Percentiles rank a stretch among this genome's conserved stretches.
phyloP scores from a whole-genome alignment of 2,113 vertebrate genomes.

The Pogona vitticeps region DNA sequence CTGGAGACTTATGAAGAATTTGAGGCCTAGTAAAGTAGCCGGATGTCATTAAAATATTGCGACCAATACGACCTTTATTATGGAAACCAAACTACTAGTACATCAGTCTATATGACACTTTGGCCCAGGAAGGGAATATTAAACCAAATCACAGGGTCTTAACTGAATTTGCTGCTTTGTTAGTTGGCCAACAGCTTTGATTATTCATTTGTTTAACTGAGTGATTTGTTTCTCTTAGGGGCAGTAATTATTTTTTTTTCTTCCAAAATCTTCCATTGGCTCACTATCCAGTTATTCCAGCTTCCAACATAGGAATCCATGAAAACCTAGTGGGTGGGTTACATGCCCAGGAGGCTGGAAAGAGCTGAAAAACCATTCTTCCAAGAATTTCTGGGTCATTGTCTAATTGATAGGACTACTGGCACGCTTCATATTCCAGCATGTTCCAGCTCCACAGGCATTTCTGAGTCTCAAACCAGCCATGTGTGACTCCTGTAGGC shows the following conservation, averaged over 20 bases:
- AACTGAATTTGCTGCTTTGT: constrained; percentile 58
- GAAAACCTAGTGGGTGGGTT: constrained; percentile 46
- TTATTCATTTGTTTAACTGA: constrained; percentile 60
- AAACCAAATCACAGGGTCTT: constrained; percentile 56
- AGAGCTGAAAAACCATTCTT: constrained; percentile 79
- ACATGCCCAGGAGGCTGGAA: constrained; percentile 69
- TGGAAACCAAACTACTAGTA: constrained; percentile 63
- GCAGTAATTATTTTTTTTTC: constrained; percentile 59
- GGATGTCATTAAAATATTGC: constrained; percentile 68
- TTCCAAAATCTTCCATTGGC: constrained; percentile 64
- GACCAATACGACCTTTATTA: constrained; percentile 64
- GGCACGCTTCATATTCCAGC: constrained; percentile 83
- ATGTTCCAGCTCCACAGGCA: constrained; percentile 75
- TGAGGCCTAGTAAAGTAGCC: constrained; percentile 61
- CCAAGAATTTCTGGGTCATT: constrained; percentile 92
- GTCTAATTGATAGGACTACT: constrained; percentile 91
- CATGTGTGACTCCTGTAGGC: constrained; percentile 76
- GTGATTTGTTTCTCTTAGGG: constrained; percentile 67
- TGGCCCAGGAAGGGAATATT: constrained; percentile 52
- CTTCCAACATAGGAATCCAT: constrained; percentile 52
- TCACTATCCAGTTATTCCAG: constrained; percentile 65
- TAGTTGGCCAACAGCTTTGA: constrained; percentile 57
- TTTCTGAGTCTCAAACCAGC: constrained; percentile 68
- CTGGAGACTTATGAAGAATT: constrained; percentile 72
- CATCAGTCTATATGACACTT: constrained; percentile 62